Conservation (phyloP, 2,797 vertebrate species). For the Chrysocyon brachyurus region DNA sequence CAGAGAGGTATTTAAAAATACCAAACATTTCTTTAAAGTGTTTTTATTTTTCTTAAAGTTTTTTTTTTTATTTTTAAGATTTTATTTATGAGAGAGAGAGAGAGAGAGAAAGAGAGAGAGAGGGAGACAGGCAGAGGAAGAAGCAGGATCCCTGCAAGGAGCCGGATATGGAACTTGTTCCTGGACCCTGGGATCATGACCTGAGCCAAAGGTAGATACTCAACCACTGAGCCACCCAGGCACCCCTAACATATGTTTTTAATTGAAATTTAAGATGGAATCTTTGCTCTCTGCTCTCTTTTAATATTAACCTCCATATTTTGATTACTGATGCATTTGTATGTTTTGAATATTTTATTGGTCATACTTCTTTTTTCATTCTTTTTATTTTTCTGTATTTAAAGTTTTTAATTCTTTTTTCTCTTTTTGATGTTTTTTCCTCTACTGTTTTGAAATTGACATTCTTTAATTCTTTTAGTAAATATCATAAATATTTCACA, state of each 20-base stretch:
- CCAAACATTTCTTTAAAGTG: background rate
- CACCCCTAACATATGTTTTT: background rate
- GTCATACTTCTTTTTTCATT: background rate
- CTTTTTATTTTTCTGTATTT: background rate
- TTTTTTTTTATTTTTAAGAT: no score
- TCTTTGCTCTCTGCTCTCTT: background rate
- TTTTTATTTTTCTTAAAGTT: no score
- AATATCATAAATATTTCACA: background rate
- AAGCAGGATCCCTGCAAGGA: no score
- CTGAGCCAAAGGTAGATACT: no score
- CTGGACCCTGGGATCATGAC: no score
- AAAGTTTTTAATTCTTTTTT: background rate
- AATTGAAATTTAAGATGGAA: background rate
- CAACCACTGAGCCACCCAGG: no score
- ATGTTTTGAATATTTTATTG: background rate
- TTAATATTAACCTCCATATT: background rate
- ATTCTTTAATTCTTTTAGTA: background rate
- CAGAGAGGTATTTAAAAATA: background rate
- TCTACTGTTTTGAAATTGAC: background rate
- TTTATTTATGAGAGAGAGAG: no score
- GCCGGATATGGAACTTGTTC: no score
- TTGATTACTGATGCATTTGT: background rate
- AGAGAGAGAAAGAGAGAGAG: no score
- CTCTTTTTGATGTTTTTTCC: background rate
- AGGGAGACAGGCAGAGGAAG: no score